phyloP scores from a whole-genome alignment of 2,113 vertebrate genomes.

The Leucosticte australis region DNA sequence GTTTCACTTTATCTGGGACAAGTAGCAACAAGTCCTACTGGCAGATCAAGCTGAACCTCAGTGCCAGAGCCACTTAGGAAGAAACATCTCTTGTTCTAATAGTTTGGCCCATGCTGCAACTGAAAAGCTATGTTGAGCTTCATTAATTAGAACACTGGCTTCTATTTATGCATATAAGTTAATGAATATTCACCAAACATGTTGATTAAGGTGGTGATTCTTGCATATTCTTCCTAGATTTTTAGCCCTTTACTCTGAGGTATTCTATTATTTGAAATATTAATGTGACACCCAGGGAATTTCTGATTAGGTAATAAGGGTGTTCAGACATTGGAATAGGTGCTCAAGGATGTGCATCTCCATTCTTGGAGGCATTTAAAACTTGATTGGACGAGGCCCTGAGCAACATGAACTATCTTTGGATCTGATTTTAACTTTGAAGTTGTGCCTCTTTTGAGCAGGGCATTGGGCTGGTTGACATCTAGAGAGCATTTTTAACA shows the following conservation, averaged over 20 bases:
- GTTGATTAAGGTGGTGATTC: constrained; percentile 28
- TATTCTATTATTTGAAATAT: constrained; percentile 1
- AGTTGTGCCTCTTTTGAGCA: background rate
- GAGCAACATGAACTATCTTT: background rate
- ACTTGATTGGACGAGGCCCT: background rate
- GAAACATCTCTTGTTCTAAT: background rate
- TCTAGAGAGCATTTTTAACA: background rate
- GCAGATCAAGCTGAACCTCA: background rate
- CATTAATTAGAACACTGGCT: background rate
- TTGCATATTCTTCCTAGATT: constrained; percentile 5
- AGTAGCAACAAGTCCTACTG: background rate
- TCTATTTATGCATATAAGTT: constrained; percentile 10
- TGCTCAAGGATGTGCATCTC: background rate
- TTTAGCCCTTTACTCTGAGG: constrained; percentile 4
- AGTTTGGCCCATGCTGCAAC: background rate
- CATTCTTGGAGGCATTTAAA: background rate
- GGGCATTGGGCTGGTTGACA: background rate
- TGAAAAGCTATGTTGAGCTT: background rate
- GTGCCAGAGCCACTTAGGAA: background rate
- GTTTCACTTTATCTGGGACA: background rate
- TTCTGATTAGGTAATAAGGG: background rate
- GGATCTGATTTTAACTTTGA: background rate
- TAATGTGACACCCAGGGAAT: background rate
- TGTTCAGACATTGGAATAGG: background rate
- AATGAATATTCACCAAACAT: constrained; percentile 40